A percentile compares a stretch with the other conserved stretches of the same genome.
These are phyloP conservation scores for Aptenodytes forsteri DNA, from an alignment of 2,113 vertebrate species.

Conservation along the genomic window DNA sequence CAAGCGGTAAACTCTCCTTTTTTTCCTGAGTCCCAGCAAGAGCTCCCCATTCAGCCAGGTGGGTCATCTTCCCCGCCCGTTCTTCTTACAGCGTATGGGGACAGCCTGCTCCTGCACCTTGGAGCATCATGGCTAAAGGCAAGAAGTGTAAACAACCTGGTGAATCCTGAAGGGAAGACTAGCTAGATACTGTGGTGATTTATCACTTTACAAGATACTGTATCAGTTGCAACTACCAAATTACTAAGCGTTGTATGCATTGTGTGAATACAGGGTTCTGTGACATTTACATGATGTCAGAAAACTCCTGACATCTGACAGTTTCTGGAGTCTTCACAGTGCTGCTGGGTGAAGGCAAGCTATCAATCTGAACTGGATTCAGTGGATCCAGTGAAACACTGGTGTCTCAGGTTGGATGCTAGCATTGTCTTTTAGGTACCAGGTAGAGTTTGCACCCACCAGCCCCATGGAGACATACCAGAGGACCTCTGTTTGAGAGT, in stretches of 20 bases:
- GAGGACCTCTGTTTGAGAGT: background rate
- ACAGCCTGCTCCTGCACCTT: no score
- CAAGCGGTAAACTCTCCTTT: no score
- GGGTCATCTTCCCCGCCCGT: no score
- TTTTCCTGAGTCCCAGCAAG: no score
- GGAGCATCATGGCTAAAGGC: background rate
- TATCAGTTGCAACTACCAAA: background rate
- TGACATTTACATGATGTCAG: background rate
- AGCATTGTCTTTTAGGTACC: background rate
- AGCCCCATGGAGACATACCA: background rate
- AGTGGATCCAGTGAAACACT: background rate
- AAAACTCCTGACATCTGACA: background rate
- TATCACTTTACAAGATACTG: background rate
- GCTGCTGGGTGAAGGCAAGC: background rate
- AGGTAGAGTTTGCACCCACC: background rate
- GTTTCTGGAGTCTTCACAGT: background rate
- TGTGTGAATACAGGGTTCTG: background rate
- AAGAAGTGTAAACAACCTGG: background rate
- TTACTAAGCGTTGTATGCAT: background rate
- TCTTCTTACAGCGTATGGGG: no score
- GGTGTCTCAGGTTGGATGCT: background rate
- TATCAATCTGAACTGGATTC: background rate
- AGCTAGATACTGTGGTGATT: background rate
- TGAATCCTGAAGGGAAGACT: background rate
- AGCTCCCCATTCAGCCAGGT: no score